Percentiles rank a stretch among this genome's conserved stretches.
phyloP scores from a whole-genome alignment of 1,140 invertebrate genomes.

The Rhagoletis pomonella region DNA sequence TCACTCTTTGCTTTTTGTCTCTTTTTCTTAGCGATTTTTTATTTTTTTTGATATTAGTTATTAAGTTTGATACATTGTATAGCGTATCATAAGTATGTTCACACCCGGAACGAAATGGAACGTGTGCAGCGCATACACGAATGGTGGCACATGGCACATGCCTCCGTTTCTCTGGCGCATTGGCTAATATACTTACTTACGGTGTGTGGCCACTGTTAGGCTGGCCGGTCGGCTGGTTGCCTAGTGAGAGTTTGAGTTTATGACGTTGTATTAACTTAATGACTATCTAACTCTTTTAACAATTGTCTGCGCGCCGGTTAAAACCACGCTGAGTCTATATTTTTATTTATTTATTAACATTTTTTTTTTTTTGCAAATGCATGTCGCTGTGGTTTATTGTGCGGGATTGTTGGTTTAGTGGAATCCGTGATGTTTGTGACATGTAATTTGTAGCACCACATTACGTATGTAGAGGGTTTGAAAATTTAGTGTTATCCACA shows the following conservation, averaged over 20 bases:
- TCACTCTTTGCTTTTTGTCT: neutral
- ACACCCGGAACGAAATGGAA: constrained; percentile 42
- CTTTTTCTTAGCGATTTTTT: neutral
- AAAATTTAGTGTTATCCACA: no score
- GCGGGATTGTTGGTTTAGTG: neutral
- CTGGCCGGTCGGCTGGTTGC: neutral
- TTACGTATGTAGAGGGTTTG: no score
- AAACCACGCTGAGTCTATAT: neutral
- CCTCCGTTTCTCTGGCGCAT: neutral
- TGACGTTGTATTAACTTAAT: constrained; percentile 5
- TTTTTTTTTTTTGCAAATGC: neutral
- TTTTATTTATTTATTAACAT: no score
- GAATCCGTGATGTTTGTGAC: neutral
- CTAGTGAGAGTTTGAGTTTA: neutral
- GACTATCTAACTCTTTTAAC: neutral
- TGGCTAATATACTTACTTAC: no score
- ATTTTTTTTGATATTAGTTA: constrained; percentile 4
- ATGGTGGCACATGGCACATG: constrained; percentile 46
- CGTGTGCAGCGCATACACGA: neutral
- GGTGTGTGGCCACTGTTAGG: neutral
- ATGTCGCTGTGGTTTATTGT: neutral
- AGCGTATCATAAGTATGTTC: neutral
- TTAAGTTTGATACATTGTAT: neutral
- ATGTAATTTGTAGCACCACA: neutral
- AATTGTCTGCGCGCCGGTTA: neutral